Conservation (phyloP, 2,113 vertebrate species). For the Gorsachius goisagi region DNA sequence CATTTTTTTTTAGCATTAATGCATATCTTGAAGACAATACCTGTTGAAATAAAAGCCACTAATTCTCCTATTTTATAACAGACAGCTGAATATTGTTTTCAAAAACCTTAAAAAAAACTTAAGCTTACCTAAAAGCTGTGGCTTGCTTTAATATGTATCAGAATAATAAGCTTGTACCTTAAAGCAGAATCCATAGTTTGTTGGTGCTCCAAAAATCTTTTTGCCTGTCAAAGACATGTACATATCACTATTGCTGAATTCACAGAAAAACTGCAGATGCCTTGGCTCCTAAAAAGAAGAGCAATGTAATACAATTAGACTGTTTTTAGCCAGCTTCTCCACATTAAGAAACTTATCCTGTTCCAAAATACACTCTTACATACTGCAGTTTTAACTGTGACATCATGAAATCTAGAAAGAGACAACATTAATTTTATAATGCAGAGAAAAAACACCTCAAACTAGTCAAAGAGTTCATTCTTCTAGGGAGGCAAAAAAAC, state of each 20-base stretch:
- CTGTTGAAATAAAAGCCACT: conserved; percentile 88
- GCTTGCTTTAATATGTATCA: conserved; percentile 71
- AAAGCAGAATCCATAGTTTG: conserved; percentile 92
- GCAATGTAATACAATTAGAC: conserved; percentile 41
- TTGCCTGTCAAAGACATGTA: conserved; percentile 87
- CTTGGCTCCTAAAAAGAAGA: conserved; percentile 88
- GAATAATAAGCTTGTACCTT: conserved; percentile 87
- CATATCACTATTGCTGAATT: conserved; percentile 91
- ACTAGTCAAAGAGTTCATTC: neutral
- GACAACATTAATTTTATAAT: neutral
- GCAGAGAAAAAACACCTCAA: neutral
- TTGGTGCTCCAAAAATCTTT: conserved; percentile 90
- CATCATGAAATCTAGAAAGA: conserved; percentile 3
- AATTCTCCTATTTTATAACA: conserved; percentile 82
- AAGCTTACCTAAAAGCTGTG: conserved; percentile 75
- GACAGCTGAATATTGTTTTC: conserved; percentile 66
- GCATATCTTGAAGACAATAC: conserved; percentile 82
- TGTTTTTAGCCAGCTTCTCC: conserved; percentile 2
- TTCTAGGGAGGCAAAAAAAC: neutral
- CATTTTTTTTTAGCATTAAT: conserved; percentile 83
- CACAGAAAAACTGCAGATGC: conserved; percentile 94
- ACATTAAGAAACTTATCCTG: conserved; percentile 11
- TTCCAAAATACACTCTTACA: conserved; percentile 8
- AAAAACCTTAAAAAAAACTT: conserved; percentile 61
- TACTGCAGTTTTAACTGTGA: neutral